Evolutionary conservation across 2,113 vertebrate genomes (phyloP), one percentile per base, ranked within the genome.

Genomic region (Onychostoma macrolepis): DNA sequence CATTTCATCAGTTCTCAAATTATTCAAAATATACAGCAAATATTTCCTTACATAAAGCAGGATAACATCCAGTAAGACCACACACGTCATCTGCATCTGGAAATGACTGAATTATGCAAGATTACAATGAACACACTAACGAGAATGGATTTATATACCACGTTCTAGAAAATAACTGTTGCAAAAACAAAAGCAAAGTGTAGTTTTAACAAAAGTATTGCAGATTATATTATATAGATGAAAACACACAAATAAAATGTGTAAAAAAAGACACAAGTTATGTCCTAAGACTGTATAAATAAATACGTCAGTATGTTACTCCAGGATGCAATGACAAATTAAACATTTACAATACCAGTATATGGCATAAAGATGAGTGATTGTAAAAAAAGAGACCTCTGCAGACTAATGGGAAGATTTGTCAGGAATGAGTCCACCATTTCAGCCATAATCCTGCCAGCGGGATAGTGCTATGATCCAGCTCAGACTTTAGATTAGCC

Each of bases 391-490:
- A 48, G 21, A 5, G 33, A 56, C 41, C 28, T 3, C 24, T 10
- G 75, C 12, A 79, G 85, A 86, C 67, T 86, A 80, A 86, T 86
- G 36, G 43, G 28, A 65, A 61, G 78, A 86, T 86, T 81, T 81
- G 67, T 67, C 75, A 69, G 72, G 79, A 87, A 76, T 75, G 38
- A 65, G 41, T 80, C 69, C 21, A 61, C 56, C 13, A 45, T 28
- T 30, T 53, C 50, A 82, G 78, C 36, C 38, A 45, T 82, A 61
- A 74, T 71, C 53, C 50, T 86, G 85, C 79, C 86, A 76, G 86
- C 43, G 8, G 75, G 26, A 72, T 28, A 87, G 86, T 48, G 53
- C 71, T 56, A 1, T 71, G 41, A 69, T 87, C 53, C 69, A 82
- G 38, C 80, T 83, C 79, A 83, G 80, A 74, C 79, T 63, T 30